Evolutionary conservation across 2,888 invertebrate species (phyloP).

Genomic region (Agrypnus murinus): DNA sequence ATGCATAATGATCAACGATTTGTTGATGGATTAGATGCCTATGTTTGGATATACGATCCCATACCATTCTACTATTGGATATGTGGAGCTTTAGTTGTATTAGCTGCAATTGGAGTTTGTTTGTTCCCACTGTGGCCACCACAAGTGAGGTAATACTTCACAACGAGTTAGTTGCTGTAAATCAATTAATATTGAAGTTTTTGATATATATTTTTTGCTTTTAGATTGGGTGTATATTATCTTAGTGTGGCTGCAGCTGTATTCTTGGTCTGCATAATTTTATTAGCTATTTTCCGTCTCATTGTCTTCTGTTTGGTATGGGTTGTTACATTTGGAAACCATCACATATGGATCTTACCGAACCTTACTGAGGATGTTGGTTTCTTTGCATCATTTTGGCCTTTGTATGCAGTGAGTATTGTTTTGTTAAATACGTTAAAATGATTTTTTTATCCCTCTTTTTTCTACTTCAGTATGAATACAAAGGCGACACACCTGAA

Average conservation of each 20-base stretch:
- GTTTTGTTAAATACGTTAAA: not conserved
- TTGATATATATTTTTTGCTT: too few species aligned
- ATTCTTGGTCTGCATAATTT: slow-evolving; percentile 94
- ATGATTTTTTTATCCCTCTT: not conserved
- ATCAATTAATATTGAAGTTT: too few species aligned
- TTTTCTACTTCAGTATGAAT: slow-evolving; percentile 83
- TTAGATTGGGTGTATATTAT: slow-evolving; percentile 95
- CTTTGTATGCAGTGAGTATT: slow-evolving; percentile 86
- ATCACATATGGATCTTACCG: slow-evolving; percentile 98
- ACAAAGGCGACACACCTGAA: slow-evolving; percentile 76
- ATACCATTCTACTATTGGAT: slow-evolving; percentile 96
- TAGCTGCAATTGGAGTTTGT: slow-evolving; percentile 96
- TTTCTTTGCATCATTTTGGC: slow-evolving; percentile 99
- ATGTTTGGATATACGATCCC: slow-evolving; percentile 98
- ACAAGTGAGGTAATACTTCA: slow-evolving; percentile 84
- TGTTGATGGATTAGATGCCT: slow-evolving; percentile 95
- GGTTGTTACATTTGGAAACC: slow-evolving; percentile 88
- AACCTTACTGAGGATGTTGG: slow-evolving; percentile 99
- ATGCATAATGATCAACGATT: slow-evolving; percentile 98
- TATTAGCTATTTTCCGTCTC: slow-evolving; percentile 89
- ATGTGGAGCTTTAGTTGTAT: slow-evolving; percentile 90
- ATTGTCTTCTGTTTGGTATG: slow-evolving; percentile 95
- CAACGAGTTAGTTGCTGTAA: too few species aligned
- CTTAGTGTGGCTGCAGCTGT: slow-evolving; percentile 95
- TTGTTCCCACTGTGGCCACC: slow-evolving; percentile 99